Base-by-base conservation (phyloP, 2,888 invertebrate species). In the Sesamia inferens region DNA sequence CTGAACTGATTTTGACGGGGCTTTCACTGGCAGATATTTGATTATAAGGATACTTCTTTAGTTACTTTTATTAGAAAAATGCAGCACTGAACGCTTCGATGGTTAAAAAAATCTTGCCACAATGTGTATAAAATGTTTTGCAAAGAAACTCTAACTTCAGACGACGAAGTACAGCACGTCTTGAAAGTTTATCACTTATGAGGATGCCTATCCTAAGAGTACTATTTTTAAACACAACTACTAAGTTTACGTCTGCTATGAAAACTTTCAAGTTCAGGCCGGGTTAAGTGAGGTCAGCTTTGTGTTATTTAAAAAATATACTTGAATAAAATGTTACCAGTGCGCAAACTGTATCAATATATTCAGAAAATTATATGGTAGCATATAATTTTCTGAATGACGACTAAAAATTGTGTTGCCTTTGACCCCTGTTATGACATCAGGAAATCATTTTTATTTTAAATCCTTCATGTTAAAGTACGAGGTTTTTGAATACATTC, bases 121-220 rank as follows among this genome's bases (percentile, higher is more conserved):
- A 63, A 22, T 44, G 6, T 10, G 16, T n/a, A 22, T 63, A 22
- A 16, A 48, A 48, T 8, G 7, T 19, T 42, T 16, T 22, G 22
- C 42, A 62, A 62, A 16, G 22, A 22, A 22, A 16, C 22, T 48
- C 4, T 44, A 39, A 58, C 66, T 67, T 69, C 51, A 48, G 44
- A 13, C 44, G 62, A 44, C 16, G 14, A 31, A 42, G 24, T 47
- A 3, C 31, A 31, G n/a, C 39, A 51, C 55, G 67, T 62, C 42
- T 57, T 47, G 55, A 62, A 77, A 77, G 61, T 68, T 81, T 65
- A 54, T 68, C 48, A 81, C 22, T 68, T 68, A 47, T 57, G 44
- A 7, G 19, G 65, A 68, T 76, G 64, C 31, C 31, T 31, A 31
- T 31, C 31, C 31, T 31, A 31, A 31, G 31, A 31, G 42, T 58